Percentiles rank a stretch among this genome's conserved stretches.
phyloP scores from a whole-genome alignment of 2,888 invertebrate species.

The Rhabditoides inermis region DNA sequence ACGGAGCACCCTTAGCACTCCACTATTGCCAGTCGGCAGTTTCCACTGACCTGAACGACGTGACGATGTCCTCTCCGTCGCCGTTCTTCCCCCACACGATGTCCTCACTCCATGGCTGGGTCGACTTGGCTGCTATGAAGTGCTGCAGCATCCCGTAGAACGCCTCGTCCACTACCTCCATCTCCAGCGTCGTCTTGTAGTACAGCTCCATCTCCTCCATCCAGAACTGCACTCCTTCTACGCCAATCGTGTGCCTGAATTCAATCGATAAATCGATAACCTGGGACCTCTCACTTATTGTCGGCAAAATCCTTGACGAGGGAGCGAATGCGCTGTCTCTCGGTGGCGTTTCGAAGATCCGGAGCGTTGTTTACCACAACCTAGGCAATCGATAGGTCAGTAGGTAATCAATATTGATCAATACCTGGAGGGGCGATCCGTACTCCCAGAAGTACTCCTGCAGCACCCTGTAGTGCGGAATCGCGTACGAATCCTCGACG shows the following conservation, averaged over 20 bases:
- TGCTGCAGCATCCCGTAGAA: conserved; percentile 45
- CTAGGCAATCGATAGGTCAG: conserved; percentile 7
- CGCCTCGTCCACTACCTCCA: conserved; percentile 30
- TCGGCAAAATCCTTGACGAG: conserved; percentile 48
- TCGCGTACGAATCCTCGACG: conserved; percentile 48
- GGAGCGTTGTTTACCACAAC: conserved; percentile 51
- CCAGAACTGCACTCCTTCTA: conserved; percentile 50
- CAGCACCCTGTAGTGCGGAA: conserved; percentile 45
- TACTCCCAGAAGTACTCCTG: conserved; percentile 51
- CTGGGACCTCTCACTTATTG: no score
- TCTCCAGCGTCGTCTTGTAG: conserved; percentile 35
- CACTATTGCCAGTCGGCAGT: no score
- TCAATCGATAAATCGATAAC: neutral
- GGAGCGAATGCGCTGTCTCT: conserved; percentile 29
- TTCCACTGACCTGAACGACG: conserved; percentile 20
- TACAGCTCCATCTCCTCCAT: no score
- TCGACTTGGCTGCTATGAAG: conserved; percentile 37
- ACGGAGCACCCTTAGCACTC: no score
- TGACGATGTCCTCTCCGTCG: conserved; percentile 16
- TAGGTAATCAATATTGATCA: neutral
- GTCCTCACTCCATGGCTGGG: conserved; percentile 42
- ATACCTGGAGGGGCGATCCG: conserved; percentile 44
- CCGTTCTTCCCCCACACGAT: conserved; percentile 37
- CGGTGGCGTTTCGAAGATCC: conserved; percentile 34
- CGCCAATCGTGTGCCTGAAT: conserved; percentile 45